Conservation (phyloP, 2,113 vertebrate genomes). For the Grallaria varia region DNA sequence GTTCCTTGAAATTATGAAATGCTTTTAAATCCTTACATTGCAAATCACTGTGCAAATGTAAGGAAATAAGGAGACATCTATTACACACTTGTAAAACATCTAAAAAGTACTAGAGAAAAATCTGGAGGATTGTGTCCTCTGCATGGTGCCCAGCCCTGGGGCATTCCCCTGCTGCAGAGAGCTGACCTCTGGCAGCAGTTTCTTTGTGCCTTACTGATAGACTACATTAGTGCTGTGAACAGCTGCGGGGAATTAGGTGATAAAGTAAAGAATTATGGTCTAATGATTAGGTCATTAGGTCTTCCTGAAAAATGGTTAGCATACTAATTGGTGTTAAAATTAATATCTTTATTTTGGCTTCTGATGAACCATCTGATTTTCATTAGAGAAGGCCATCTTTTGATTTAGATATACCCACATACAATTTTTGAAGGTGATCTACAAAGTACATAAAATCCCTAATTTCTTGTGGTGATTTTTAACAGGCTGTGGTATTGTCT, state of each 20-base stretch:
- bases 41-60: neutral
- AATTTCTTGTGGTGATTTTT: neutral
- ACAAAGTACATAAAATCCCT: neutral
- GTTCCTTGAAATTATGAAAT: neutral
- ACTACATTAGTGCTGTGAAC: neutral
- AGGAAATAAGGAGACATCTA: neutral
- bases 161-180: neutral
- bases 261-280: slow-evolving; percentile 48
- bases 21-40: neutral
- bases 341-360: slow-evolving; percentile 54
- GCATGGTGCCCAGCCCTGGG: neutral
- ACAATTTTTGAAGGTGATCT: neutral
- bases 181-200: neutral
- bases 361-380: neutral
- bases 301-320: slow-evolving; percentile 53
- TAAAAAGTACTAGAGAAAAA: neutral
- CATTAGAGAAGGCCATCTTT: neutral
- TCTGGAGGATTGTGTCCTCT: neutral
- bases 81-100: slow-evolving; percentile 3
- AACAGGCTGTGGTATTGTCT: neutral
- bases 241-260: slow-evolving; percentile 40
- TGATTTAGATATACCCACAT: neutral
- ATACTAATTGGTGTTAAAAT: slow-evolving; percentile 60
- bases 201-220: neutral
- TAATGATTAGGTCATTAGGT: slow-evolving; percentile 60